Evolutionary conservation across 2,797 vertebrate genomes (phyloP).

Genomic region (Acanthis flammea): DNA sequence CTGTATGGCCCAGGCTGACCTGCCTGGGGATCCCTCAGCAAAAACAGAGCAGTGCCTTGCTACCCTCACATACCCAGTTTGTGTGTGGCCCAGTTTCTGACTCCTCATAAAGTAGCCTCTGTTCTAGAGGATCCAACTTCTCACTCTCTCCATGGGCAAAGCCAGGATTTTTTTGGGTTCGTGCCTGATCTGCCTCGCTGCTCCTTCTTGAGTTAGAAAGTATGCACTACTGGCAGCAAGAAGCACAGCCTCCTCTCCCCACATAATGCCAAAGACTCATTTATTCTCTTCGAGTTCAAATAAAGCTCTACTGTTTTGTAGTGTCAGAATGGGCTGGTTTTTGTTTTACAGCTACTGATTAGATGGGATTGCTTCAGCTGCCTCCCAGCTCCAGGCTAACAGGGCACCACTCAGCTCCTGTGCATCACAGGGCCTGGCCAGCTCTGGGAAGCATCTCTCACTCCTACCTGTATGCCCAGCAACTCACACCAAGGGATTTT

Average conservation of each 20-base stretch:
- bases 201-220: slow-evolving; percentile 75
- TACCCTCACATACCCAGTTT: slow-evolving; percentile 4
- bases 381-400: background rate
- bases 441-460: background rate
- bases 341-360: slow-evolving; percentile 34
- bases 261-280: slow-evolving; percentile 60
- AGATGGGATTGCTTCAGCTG: background rate
- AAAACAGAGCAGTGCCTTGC: background rate
- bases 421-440: background rate
- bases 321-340: slow-evolving; percentile 5
- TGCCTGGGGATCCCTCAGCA: background rate
- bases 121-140: slow-evolving; percentile 64
- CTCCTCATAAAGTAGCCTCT: slow-evolving; percentile 70
- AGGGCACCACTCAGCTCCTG: background rate
- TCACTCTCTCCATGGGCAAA: slow-evolving; percentile 67
- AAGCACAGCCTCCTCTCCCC: slow-evolving; percentile 69
- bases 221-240: slow-evolving; percentile 80
- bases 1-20: background rate
- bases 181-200: slow-evolving; percentile 47
- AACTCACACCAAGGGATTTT: background rate
- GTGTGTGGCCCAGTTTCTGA: slow-evolving; percentile 61
- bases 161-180: slow-evolving; percentile 68
- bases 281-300: slow-evolving; percentile 59
- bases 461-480: background rate
- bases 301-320: slow-evolving; percentile 65